Conservation (phyloP, 2,113 vertebrate genomes). For the Sebastes schlegelii region DNA sequence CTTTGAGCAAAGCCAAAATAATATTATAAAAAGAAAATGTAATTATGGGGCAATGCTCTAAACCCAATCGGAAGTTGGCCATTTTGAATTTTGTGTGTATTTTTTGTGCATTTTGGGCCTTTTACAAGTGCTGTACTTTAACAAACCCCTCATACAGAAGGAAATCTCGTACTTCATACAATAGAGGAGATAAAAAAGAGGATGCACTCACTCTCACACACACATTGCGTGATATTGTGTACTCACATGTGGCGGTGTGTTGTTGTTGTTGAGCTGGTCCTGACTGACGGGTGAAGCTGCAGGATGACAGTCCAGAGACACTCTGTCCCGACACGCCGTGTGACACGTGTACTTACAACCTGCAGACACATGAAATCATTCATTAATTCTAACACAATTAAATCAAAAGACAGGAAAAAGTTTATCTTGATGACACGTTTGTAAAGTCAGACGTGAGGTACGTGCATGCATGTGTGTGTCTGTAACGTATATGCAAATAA, state of each 20-base stretch:
- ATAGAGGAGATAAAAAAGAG: neutral
- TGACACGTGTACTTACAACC: slow-evolving; percentile 87
- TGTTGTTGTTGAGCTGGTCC: slow-evolving; percentile 83
- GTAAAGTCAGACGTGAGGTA: no score
- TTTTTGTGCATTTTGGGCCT: no score
- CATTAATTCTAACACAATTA: neutral
- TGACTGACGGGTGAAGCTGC: slow-evolving; percentile 54
- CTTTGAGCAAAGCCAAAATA: no score
- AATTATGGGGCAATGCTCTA: no score
- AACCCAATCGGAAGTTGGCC: no score
- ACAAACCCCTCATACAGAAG: no score
- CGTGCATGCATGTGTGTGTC: neutral
- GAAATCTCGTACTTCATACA: neutral
- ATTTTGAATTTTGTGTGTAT: no score
- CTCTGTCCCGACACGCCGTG: slow-evolving; percentile 75
- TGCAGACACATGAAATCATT: slow-evolving; percentile 46
- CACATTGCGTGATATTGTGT: neutral
- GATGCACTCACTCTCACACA: neutral
- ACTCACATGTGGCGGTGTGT: slow-evolving; percentile 77
- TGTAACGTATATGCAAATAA: slow-evolving; percentile 63
- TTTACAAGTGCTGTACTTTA: no score
- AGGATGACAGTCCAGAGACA: slow-evolving; percentile 83
- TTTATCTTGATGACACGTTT: no score
- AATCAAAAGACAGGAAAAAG: neutral
- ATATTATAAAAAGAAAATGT: no score